Conservation (phyloP, 2,888 invertebrate species). For the Alloscopus bannaensis region DNA sequence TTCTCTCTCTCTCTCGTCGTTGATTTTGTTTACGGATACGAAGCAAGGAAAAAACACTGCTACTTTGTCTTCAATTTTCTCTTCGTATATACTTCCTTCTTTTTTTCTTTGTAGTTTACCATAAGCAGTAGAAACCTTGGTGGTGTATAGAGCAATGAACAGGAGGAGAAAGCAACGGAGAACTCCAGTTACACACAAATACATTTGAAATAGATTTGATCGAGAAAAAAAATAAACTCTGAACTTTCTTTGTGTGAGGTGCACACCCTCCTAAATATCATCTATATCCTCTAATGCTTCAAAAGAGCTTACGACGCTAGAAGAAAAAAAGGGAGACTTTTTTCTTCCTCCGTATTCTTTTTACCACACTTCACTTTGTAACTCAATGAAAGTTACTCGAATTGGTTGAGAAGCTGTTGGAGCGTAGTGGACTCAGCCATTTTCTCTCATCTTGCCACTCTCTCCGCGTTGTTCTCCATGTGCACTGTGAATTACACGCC, state of each 20-base stretch:
- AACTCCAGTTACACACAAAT: too few relatives aligned
- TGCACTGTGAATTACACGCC: too few relatives aligned
- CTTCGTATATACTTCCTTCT: neutral
- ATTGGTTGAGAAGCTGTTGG: conserved; percentile 19
- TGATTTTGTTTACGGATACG: conserved; percentile 19
- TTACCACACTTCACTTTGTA: conserved; percentile 1
- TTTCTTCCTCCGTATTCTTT: neutral
- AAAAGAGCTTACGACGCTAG: conserved; percentile 1
- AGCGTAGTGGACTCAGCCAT: conserved; percentile 14
- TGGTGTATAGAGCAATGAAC: neutral
- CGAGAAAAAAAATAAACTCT: too few relatives aligned
- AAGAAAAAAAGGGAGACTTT: neutral
- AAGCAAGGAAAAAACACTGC: conserved; percentile 1
- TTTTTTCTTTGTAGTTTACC: neutral
- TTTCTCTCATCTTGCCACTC: neutral
- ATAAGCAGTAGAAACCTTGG: neutral
- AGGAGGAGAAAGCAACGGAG: neutral
- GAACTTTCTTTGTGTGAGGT: too few relatives aligned
- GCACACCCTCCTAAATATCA: neutral
- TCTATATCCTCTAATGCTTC: conserved; percentile 8
- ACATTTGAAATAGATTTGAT: too few relatives aligned
- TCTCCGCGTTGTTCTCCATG: too few relatives aligned
- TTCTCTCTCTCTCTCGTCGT: conserved; percentile 11
- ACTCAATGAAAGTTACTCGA: conserved; percentile 19
- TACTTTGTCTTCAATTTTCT: neutral